These are phyloP conservation scores for Hirtodrosophila trivittata DNA, from an alignment of 2,888 invertebrate species.

Conservation along the genomic window DNA sequence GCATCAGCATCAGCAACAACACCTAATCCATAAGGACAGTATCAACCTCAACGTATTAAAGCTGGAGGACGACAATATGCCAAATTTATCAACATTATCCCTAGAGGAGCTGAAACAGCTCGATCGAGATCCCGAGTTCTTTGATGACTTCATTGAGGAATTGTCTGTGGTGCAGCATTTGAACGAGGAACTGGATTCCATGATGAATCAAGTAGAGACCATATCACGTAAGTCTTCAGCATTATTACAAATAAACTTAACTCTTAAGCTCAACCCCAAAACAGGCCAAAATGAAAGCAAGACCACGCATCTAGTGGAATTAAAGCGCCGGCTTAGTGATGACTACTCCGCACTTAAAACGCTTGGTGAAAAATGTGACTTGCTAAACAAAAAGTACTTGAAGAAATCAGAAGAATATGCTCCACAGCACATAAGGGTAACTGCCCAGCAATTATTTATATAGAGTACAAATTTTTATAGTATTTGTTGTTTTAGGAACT, in stretches of 20 bases:
- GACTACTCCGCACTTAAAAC: slow-evolving; percentile 88
- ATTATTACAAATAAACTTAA: background rate
- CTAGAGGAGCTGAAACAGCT: slow-evolving; percentile 89
- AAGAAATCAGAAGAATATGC: slow-evolving; percentile 89
- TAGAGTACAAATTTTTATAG: background rate
- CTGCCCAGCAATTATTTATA: background rate
- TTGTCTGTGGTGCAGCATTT: slow-evolving; percentile 88
- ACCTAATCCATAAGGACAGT: slow-evolving; percentile 31
- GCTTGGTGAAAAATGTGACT: slow-evolving; percentile 89
- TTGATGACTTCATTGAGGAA: slow-evolving; percentile 90
- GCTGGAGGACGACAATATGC: slow-evolving; percentile 62
- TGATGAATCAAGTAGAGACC: slow-evolving; percentile 89
- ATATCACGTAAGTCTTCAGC: slow-evolving; percentile 85
- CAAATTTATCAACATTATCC: slow-evolving; percentile 83
- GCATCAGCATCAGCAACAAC: slow-evolving; percentile 20
- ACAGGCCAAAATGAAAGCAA: slow-evolving; percentile 88
- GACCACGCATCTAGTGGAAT: slow-evolving; percentile 81
- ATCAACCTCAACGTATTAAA: slow-evolving; percentile 39
- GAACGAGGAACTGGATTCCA: slow-evolving; percentile 88
- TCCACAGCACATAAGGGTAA: slow-evolving; percentile 88
- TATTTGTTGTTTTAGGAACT: slow-evolving; percentile 84
- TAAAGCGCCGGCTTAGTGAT: slow-evolving; percentile 86
- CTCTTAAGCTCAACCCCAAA: slow-evolving; percentile 70
- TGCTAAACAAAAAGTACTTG: slow-evolving; percentile 88
- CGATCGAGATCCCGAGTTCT: slow-evolving; percentile 88